Evolutionary conservation across 2,113 vertebrate species (phyloP).

Genomic region (Mionectes macconnelli): DNA sequence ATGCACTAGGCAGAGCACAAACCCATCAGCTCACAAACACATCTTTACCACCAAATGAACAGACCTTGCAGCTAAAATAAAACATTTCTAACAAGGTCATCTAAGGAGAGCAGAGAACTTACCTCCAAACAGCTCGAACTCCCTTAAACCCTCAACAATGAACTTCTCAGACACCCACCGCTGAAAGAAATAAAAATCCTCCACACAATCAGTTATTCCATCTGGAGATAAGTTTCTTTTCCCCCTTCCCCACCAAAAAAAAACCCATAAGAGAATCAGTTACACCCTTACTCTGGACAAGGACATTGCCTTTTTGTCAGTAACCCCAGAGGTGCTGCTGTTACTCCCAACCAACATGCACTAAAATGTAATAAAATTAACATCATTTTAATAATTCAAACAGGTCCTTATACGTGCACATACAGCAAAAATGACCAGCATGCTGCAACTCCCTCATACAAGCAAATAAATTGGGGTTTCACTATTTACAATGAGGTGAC

Average conservation of each 20-base stretch:
- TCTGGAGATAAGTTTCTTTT: not conserved
- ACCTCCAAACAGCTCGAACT: constrained; percentile 98
- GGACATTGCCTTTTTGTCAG: not conserved
- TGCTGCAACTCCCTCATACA: not conserved
- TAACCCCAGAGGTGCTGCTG: not conserved
- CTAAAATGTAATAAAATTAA: not conserved
- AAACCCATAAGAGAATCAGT: not conserved
- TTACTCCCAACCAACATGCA: not conserved
- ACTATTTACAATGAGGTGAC: not conserved
- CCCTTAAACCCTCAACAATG: constrained; percentile 97
- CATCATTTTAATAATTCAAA: not conserved
- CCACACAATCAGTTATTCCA: constrained; percentile 50
- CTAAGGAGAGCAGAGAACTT: constrained; percentile 50
- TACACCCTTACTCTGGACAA: not conserved
- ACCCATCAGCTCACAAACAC: not conserved
- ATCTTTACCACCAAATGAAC: not conserved
- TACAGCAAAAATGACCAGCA: not conserved
- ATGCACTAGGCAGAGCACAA: not conserved
- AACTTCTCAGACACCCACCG: constrained; percentile 98
- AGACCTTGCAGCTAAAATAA: not conserved
- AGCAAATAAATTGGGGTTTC: not conserved
- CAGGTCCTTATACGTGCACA: not conserved
- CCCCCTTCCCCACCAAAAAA: not conserved
- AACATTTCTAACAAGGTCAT: not conserved
- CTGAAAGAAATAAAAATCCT: constrained; percentile 74